A percentile compares a stretch with the other conserved stretches of the same genome.
These are phyloP conservation scores for Setipinna tenuifilis DNA, from an alignment of 2,797 vertebrate species.

Conservation along the genomic window DNA sequence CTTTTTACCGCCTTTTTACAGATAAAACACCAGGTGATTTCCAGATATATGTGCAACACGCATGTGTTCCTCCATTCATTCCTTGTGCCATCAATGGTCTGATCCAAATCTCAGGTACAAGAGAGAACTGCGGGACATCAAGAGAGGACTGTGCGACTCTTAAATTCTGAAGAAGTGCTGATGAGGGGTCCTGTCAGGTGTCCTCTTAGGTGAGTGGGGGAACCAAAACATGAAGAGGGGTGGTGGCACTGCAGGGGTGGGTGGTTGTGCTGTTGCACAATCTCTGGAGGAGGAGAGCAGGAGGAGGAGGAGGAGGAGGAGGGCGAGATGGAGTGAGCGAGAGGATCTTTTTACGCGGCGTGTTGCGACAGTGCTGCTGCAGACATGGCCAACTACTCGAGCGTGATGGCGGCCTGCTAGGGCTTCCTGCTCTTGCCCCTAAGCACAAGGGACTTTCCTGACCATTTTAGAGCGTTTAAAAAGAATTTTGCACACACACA, in stretches of 20 bases:
- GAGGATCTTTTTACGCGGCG: background rate
- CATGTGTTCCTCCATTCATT: too few species aligned
- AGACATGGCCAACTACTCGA: slow-evolving; percentile 21
- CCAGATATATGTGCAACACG: background rate
- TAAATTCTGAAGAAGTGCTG: slow-evolving; percentile 2
- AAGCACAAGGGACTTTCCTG: slow-evolving; percentile 58
- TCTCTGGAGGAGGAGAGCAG: slow-evolving; percentile 33
- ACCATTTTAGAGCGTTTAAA: slow-evolving; percentile 36
- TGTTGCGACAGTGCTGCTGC: slow-evolving; percentile 1
- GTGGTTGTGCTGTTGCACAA: slow-evolving; percentile 38
- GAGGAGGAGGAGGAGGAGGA: background rate
- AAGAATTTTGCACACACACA: slow-evolving; percentile 1
- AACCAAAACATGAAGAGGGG: slow-evolving; percentile 38
- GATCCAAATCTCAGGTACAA: background rate
- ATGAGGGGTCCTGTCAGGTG: background rate
- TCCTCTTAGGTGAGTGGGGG: slow-evolving; percentile 29
- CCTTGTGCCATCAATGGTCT: too few species aligned
- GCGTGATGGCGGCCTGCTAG: slow-evolving; percentile 24
- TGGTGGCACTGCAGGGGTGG: background rate
- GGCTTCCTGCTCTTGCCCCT: slow-evolving; percentile 55
- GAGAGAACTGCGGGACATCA: too few species aligned
- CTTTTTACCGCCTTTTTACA: background rate
- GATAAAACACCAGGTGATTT: background rate
- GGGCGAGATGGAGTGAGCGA: background rate
- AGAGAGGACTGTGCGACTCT: too few species aligned